Evolutionary conservation across 1,140 invertebrate species (phyloP).

Genomic region (Ephestia elutella): DNA sequence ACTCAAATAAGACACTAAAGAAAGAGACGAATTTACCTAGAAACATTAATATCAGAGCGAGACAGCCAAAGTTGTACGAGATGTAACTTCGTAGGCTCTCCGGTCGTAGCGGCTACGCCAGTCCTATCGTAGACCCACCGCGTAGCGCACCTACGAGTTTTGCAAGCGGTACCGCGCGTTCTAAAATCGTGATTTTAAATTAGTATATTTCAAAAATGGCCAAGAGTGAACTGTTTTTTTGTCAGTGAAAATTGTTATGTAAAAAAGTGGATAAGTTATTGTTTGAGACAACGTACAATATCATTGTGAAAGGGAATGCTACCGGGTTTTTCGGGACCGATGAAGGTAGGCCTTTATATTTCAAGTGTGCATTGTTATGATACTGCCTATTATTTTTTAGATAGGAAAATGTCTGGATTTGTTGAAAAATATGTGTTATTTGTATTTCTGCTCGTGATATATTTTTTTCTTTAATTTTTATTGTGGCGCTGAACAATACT

Average conservation of each 20-base stretch:
- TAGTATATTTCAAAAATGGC: constrained; percentile 6
- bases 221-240: constrained; percentile 8
- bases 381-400: background rate
- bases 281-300: constrained; percentile 62
- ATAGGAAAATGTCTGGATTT: background rate
- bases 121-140: constrained; percentile 39
- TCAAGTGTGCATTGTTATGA: constrained; percentile 1
- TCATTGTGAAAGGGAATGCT: constrained; percentile 65
- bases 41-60: constrained; percentile 25
- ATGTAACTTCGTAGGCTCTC: constrained; percentile 35
- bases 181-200: background rate
- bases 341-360: constrained; percentile 39
- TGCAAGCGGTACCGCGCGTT: constrained; percentile 10
- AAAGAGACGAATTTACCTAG: constrained; percentile 21
- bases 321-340: constrained; percentile 53
- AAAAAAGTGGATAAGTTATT: constrained; percentile 68
- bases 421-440: background rate
- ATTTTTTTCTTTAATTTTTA: too few species aligned
- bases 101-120: constrained; percentile 39
- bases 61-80: constrained; percentile 23
- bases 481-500: too few species aligned
- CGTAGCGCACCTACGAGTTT: constrained; percentile 54
- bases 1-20: constrained; percentile 37
- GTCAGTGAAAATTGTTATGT: constrained; percentile 57
- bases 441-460: too few species aligned